phyloP scores from a whole-genome alignment of 30 jellyfish, hydroid and myxozoan species.

The Pelagia noctiluca region DNA sequence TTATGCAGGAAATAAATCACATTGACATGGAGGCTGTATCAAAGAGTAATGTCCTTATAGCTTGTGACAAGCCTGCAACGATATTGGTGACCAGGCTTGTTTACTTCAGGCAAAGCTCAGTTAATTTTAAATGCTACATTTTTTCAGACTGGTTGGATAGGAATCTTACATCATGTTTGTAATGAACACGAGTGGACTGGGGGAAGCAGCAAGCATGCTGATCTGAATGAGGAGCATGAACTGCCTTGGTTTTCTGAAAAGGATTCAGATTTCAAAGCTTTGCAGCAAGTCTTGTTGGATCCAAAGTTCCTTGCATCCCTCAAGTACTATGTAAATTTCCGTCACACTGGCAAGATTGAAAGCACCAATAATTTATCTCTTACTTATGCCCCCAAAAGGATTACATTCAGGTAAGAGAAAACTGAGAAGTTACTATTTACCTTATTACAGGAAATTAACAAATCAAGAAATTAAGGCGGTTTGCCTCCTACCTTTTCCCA shows the following conservation, averaged over 20 bases:
- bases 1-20: no score
- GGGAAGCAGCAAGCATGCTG: conserved; percentile 6
- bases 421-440: no score
- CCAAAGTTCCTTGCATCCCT: conserved; percentile 16
- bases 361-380: conserved; percentile 8
- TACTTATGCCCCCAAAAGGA: conserved; percentile 21
- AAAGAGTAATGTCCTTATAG: no score
- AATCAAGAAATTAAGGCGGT: no score
- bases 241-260: conserved; percentile 25
- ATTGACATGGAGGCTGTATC: no score
- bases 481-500: conserved; percentile 44
- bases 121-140: no score
- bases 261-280: conserved; percentile 18
- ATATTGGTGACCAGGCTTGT: no score
- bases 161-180: conserved; percentile 24
- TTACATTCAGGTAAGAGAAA: neutral
- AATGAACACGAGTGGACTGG: conserved; percentile 25
- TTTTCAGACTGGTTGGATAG: conserved; percentile 28
- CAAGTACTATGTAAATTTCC: neutral
- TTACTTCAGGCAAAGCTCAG: no score
- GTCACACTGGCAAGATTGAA: conserved; percentile 52
- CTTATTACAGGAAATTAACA: no score
- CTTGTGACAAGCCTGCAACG: no score
- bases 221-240: neutral
- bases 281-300: conserved; percentile 25